Base-by-base conservation (phyloP, 2,113 vertebrate species). In the Archilochus colubris region DNA sequence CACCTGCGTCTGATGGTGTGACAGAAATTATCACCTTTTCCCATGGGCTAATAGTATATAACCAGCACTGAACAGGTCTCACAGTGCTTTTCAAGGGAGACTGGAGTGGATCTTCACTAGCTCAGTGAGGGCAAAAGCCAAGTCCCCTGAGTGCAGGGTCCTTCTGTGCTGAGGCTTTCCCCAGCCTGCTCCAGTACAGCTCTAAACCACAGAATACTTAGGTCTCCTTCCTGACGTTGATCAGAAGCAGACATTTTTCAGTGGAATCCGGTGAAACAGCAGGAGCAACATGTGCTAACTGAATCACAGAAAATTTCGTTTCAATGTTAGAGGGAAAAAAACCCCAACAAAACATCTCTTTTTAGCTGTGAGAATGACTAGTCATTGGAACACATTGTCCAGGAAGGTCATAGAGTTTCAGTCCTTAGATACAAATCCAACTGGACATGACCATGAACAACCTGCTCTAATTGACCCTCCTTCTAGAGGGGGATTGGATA, bases 341-440 rank as follows among this genome's bases (percentile, higher is more conserved):
- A 36, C 9, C 2, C 2, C 0, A 53, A 53, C 20, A 50, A 14
- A 53, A 27, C 53, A 8, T 54, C 0, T 4, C 40, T 36, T 61
- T 82, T 64, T 20, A 53, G 13, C 16, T 50, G 11, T 44, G 36
- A 50, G 7, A 62, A 12, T 73, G 8, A 31, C 46, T 27, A 44
- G 78, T 33, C 25, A 57, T 14, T 51, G 70, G 18, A 79, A 82
- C 7, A 33, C 10, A 8, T 33, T 61, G 9, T 54, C 14, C 43
- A 68, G 20, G 82, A 33, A 51, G 20, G 14, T 51, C 64, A 25
- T 28, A 31, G 27, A 51, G 3, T 57, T 30, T 74, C 20, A 48
- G 30, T 25, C 10, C 23, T n/a, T 67, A 86, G 24, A 66, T n/a
- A n/a, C 18, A 38, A 69, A 76, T 7, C 3, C 17, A 46, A 6